Conservation (phyloP, 2,113 vertebrate species). For the Leiothrix lutea region DNA sequence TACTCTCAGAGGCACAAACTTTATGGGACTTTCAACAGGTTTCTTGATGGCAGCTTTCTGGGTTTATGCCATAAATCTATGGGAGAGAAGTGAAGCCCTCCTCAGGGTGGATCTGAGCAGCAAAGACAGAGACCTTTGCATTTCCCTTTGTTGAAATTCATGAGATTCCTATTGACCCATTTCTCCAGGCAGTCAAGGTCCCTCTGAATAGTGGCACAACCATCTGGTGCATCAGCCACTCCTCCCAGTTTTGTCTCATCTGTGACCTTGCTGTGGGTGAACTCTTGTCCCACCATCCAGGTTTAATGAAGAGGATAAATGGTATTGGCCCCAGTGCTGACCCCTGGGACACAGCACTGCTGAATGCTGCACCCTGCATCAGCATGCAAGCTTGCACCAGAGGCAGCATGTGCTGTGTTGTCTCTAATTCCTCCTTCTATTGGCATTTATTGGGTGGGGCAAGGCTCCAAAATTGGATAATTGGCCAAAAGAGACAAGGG, state of each 20-base stretch:
- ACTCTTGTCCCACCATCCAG: not conserved
- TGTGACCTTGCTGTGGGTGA: not conserved
- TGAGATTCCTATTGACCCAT: not conserved
- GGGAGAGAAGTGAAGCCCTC: not conserved
- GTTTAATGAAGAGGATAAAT: slow-evolving; percentile 34
- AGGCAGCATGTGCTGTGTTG: not conserved
- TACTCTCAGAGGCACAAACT: not conserved
- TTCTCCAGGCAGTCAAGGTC: not conserved
- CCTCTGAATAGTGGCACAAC: slow-evolving; percentile 25
- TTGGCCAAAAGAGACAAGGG: not conserved
- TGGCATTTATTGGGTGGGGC: not conserved
- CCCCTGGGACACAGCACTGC: not conserved
- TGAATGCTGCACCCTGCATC: not conserved
- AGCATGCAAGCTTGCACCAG: not conserved
- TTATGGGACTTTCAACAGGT: not conserved
- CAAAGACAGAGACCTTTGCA: not conserved
- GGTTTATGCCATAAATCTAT: not conserved
- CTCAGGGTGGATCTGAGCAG: not conserved
- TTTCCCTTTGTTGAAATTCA: slow-evolving; percentile 43
- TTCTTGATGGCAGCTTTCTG: not conserved
- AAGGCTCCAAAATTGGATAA: not conserved
- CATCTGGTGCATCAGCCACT: slow-evolving; percentile 24
- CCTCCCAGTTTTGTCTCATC: slow-evolving; percentile 29
- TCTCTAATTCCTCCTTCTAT: not conserved
- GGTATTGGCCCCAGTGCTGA: not conserved